Conservation (phyloP, 2,888 invertebrate species). For the Amphipoea lucens region DNA sequence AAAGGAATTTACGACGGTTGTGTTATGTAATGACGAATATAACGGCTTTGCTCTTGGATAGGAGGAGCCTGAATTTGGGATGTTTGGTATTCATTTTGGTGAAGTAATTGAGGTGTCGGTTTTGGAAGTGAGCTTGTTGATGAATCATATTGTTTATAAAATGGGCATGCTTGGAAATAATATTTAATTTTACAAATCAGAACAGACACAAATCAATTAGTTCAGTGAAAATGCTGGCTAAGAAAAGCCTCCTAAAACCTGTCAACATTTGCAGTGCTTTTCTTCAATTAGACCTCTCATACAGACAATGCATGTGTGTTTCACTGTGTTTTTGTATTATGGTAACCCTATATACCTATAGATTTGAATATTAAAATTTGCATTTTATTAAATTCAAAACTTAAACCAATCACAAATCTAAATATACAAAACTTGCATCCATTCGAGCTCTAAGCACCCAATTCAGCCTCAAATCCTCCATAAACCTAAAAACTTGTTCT, state of each 20-base stretch:
- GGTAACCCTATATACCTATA: neutral
- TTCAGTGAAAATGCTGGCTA: neutral
- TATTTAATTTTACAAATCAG: neutral
- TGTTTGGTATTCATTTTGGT: conserved; percentile 32
- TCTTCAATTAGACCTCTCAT: neutral
- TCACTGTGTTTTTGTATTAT: neutral
- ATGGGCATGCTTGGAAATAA: neutral
- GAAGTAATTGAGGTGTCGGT: conserved; percentile 1
- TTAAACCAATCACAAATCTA: conserved; percentile 20
- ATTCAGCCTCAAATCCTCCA: conserved; percentile 48
- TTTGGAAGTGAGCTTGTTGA: neutral
- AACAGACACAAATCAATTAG: neutral
- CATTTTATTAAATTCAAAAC: neutral
- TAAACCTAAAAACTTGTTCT: conserved; percentile 67
- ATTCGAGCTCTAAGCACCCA: conserved; percentile 31
- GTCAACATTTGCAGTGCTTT: neutral
- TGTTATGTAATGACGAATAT: conserved; percentile 62
- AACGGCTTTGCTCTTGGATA: conserved; percentile 52
- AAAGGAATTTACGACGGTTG: conserved; percentile 57
- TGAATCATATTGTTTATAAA: neutral
- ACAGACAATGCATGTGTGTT: neutral
- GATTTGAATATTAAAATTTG: neutral
- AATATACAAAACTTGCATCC: conserved; percentile 9
- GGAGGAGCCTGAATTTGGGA: conserved; percentile 24
- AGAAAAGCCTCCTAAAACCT: neutral